Conservation (phyloP, 1,140 invertebrate genomes). For the Oreohelix idahoensis region DNA sequence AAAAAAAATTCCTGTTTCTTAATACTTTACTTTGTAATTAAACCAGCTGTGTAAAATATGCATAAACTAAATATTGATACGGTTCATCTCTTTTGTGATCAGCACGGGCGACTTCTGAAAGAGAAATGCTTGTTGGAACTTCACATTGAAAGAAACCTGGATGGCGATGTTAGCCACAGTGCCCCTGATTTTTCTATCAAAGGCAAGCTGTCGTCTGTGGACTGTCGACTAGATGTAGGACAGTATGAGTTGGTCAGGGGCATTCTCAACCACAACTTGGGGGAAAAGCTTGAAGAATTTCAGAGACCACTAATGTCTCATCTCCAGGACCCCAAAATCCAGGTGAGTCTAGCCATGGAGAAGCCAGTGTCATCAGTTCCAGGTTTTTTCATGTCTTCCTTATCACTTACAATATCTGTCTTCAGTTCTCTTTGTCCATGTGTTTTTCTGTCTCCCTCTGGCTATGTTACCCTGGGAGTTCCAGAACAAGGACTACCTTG, state of each 20-base stretch:
- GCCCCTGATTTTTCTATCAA: slow-evolving; percentile 90
- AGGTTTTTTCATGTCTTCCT: no score
- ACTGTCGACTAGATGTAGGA: slow-evolving; percentile 84
- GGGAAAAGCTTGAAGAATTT: slow-evolving; percentile 86
- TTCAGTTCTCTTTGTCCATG: no score
- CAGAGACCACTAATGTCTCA: slow-evolving; percentile 67
- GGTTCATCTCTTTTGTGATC: background rate
- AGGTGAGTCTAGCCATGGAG: slow-evolving; percentile 51
- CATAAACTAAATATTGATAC: no score
- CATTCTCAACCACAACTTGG: slow-evolving; percentile 91
- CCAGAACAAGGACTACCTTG: no score
- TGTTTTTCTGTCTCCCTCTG: no score
- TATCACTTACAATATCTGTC: no score
- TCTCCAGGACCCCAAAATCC: slow-evolving; percentile 68
- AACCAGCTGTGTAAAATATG: no score
- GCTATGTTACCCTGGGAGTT: no score
- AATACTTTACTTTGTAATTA: no score
- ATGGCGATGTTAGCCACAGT: slow-evolving; percentile 79
- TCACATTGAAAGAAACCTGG: slow-evolving; percentile 88
- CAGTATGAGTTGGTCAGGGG: slow-evolving; percentile 93
- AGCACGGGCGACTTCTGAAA: slow-evolving; percentile 77
- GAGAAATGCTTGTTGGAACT: slow-evolving; percentile 86
- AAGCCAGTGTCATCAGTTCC: no score
- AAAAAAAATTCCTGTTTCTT: no score
- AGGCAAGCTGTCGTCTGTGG: slow-evolving; percentile 88